phyloP scores from a whole-genome alignment of 1,140 invertebrate genomes.

The Leptinotarsa defecta region DNA sequence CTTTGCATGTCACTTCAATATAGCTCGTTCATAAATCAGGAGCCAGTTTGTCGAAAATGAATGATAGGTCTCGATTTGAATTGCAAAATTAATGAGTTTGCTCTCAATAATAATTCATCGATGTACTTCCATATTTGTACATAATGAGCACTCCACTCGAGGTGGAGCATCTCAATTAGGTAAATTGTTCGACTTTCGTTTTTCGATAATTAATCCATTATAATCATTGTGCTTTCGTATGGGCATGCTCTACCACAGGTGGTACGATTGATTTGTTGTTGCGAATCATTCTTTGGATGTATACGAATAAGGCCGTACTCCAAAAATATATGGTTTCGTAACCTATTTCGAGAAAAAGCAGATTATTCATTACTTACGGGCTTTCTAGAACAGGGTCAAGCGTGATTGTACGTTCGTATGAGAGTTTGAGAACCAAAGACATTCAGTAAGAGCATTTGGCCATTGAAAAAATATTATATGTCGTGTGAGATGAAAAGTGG shows the following conservation, averaged over 20 bases:
- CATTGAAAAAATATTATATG: too few relatives aligned
- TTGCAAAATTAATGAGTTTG: not conserved
- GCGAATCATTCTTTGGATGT: not conserved
- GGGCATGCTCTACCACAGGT: not conserved
- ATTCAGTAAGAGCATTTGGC: too few relatives aligned
- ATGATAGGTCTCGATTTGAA: not conserved
- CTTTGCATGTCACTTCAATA: not conserved
- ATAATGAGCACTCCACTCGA: not conserved
- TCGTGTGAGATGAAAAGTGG: too few relatives aligned
- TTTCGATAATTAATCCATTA: constrained; percentile 4
- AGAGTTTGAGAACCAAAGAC: too few relatives aligned
- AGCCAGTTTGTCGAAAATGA: constrained; percentile 4
- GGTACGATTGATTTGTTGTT: not conserved
- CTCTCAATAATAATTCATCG: not conserved
- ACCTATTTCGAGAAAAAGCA: not conserved
- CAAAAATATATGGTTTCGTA: not conserved
- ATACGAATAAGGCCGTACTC: not conserved
- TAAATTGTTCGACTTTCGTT: constrained; percentile 2
- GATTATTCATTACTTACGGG: too few relatives aligned
- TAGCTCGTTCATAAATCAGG: not conserved
- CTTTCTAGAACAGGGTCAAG: too few relatives aligned
- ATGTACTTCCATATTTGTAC: not conserved
- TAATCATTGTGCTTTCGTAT: not conserved
- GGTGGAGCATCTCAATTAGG: not conserved
- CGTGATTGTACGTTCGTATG: too few relatives aligned